These are phyloP conservation scores for Helicoverpa armigera DNA, from an alignment of 1,140 invertebrate species.

Conservation along the genomic window DNA sequence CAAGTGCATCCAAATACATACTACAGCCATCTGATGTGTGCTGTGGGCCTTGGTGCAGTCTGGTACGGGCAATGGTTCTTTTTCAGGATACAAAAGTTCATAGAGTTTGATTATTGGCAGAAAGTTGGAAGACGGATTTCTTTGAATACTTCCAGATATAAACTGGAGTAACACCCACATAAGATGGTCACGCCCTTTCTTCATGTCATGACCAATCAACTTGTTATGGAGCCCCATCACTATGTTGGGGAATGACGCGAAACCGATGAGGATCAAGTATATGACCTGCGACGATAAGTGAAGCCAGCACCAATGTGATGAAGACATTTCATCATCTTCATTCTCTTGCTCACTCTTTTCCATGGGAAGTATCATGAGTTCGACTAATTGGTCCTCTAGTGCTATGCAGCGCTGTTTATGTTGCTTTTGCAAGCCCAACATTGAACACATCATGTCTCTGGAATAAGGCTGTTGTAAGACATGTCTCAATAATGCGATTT, in stretches of 20 bases:
- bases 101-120: constrained; percentile 96
- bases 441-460: constrained; percentile 97
- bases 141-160: constrained; percentile 98
- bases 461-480: constrained; percentile 98
- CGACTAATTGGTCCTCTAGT: constrained; percentile 97
- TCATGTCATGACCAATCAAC: constrained; percentile 92
- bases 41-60: constrained; percentile 95
- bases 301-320: constrained; percentile 95
- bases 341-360: constrained; percentile 93
- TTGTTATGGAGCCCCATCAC: constrained; percentile 96
- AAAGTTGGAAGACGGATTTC: constrained; percentile 96
- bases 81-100: constrained; percentile 97
- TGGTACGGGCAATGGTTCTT: constrained; percentile 95
- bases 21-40: constrained; percentile 97
- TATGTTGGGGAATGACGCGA: constrained; percentile 97
- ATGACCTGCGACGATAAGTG: constrained; percentile 98
- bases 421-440: constrained; percentile 97
- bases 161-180: constrained; percentile 99
- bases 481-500: constrained; percentile 95
- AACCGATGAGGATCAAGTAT: constrained; percentile 98
- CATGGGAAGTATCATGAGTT: constrained; percentile 96
- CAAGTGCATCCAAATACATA: constrained; percentile 98
- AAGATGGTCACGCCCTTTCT: constrained; percentile 96
- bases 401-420: constrained; percentile 96
- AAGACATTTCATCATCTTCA: constrained; percentile 89